A percentile compares a stretch with the other conserved stretches of the same genome.
Evolutionary conservation across 1,140 invertebrate genomes (phyloP).

Genomic region (Camponotus pennsylvanicus): DNA sequence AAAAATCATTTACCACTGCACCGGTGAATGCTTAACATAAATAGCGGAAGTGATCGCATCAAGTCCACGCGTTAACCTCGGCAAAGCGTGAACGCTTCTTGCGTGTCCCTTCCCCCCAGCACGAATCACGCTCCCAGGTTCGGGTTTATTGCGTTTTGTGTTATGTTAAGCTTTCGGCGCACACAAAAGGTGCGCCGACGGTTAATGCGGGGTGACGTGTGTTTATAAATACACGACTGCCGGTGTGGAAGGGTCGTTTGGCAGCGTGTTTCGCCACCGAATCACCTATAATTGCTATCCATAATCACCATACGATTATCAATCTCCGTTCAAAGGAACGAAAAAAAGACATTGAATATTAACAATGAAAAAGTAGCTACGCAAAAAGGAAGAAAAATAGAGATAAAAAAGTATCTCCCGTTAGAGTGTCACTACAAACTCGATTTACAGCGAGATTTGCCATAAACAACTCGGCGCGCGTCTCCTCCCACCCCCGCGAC

Average conservation of each 20-base stretch:
- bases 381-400: no score
- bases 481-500: constrained; percentile 2
- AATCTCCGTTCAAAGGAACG: background rate
- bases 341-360: background rate
- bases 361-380: background rate
- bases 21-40: constrained; percentile 71
- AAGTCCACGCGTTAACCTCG: constrained; percentile 70
- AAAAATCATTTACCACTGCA: constrained; percentile 65
- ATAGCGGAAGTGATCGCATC: constrained; percentile 75
- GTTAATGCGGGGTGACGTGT: constrained; percentile 75
- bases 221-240: constrained; percentile 75
- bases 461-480: constrained; percentile 4
- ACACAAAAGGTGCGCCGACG: constrained; percentile 75
- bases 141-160: constrained; percentile 71
- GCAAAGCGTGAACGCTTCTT: constrained; percentile 67
- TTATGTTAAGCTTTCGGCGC: constrained; percentile 53
- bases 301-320: constrained; percentile 14
- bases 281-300: constrained; percentile 58
- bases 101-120: background rate
- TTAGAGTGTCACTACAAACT: background rate
- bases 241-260: constrained; percentile 53
- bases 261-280: constrained; percentile 57
- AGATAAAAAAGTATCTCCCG: no score
- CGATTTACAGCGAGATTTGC: background rate
- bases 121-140: constrained; percentile 46